Evolutionary conservation across 2,888 invertebrate species (phyloP).

Genomic region (Pollenia angustigena): DNA sequence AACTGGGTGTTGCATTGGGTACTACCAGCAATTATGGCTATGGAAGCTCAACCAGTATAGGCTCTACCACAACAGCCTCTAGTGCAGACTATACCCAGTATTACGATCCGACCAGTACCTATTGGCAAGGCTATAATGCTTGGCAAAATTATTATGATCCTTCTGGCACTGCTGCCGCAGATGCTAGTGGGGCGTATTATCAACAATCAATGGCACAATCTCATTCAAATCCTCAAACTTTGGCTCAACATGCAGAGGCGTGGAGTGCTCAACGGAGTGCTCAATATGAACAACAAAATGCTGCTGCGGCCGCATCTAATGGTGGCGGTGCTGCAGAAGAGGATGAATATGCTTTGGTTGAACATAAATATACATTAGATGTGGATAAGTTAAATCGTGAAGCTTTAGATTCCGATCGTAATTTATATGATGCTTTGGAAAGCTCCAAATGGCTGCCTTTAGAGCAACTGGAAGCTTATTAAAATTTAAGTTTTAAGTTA

Average conservation of each 20-base stretch:
- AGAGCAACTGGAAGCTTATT: slow-evolving; percentile 89
- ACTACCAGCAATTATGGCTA: slow-evolving; percentile 82
- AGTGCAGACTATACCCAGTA: slow-evolving; percentile 88
- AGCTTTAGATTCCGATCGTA: slow-evolving; percentile 89
- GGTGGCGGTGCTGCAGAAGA: slow-evolving; percentile 83
- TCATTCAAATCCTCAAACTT: slow-evolving; percentile 82
- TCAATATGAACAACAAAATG: slow-evolving; percentile 82
- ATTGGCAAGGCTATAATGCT: slow-evolving; percentile 94
- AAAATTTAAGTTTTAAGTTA: slow-evolving; percentile 71
- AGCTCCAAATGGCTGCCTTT: slow-evolving; percentile 93
- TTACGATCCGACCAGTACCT: slow-evolving; percentile 91
- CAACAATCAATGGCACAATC: slow-evolving; percentile 84
- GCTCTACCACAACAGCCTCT: slow-evolving; percentile 77
- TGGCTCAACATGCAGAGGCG: slow-evolving; percentile 84
- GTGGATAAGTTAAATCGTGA: slow-evolving; percentile 91
- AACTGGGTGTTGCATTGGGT: slow-evolving; percentile 79
- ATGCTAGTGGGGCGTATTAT: slow-evolving; percentile 81
- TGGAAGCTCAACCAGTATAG: slow-evolving; percentile 76
- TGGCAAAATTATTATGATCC: slow-evolving; percentile 91
- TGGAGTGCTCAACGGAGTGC: slow-evolving; percentile 85
- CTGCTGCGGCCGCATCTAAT: slow-evolving; percentile 79
- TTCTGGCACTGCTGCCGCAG: slow-evolving; percentile 75
- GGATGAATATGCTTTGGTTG: slow-evolving; percentile 91
- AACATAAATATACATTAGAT: slow-evolving; percentile 90
- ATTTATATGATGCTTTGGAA: slow-evolving; percentile 92